Evolutionary conservation across 2,797 vertebrate genomes (phyloP), one percentile per base, ranked within the genome.

Genomic region (Micromesistius poutassou): DNA sequence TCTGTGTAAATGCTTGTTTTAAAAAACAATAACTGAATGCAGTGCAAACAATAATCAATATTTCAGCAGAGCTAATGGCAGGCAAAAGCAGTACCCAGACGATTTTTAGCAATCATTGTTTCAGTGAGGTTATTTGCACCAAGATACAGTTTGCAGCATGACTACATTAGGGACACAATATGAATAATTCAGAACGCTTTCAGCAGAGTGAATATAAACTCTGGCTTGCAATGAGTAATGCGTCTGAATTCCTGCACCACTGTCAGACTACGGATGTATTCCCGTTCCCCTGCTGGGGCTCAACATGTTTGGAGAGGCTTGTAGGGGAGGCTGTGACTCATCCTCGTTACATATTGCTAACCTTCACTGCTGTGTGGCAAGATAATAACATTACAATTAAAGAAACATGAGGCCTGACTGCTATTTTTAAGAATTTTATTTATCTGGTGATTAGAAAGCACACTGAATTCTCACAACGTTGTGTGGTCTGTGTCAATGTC

Each of bases 171-270:
- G 82, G 85, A 86, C 80, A 81, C 78, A 74, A 76, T 79, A 89
- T 91, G 89, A 92, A 92, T 92, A 88, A 92, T 91, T 91, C 89
- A 92, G 77, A 88, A 82, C 80, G 88, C 89, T 87, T 88, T 90
- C 87, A 88, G 77, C 74, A 66, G 81, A 82, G 83, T 84, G 86
- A 87, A 87, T 89, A 86, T 87, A 87, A 90, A 91, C 88, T 86
- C 83, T 79, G 85, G 75, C 81, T 88, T 85, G 82, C 28, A 28
- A 72, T 76, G 76, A 78, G 50, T 90, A 92, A 91, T 90, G 83
- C 88, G 85, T 87, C 87, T 90, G 86, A 91, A 90, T 90, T 91
- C 87, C 84, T 90, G 79, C 75, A 86, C 82, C 80, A 82, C 87
- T 88, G 86, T 90, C 83, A 88, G 83, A 86, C 88, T 91, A 76